These are phyloP conservation scores for Baronia brevicornis DNA, from an alignment of 2,888 invertebrate species.

Conservation along the genomic window DNA sequence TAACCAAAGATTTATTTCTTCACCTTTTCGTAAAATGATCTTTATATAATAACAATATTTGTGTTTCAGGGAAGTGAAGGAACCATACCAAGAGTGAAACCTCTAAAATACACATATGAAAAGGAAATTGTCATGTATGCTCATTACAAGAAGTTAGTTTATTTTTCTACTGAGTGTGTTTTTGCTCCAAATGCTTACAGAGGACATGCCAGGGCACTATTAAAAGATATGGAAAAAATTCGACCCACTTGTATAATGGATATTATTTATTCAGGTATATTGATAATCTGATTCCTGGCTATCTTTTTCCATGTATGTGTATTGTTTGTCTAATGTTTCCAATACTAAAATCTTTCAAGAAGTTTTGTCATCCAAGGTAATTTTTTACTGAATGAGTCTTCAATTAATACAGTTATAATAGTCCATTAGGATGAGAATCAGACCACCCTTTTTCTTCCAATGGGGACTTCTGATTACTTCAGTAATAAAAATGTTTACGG, in stretches of 20 bases:
- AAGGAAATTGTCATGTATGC: constrained; percentile 99
- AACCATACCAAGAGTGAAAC: constrained; percentile 93
- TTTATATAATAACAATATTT: not conserved
- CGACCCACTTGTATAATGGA: constrained; percentile 94
- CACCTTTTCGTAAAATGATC: not conserved
- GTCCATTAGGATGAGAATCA: no score
- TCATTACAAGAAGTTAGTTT: constrained; percentile 94
- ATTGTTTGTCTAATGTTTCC: no score
- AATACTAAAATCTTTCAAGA: no score
- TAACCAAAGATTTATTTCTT: constrained; percentile 1
- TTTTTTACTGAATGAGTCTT: no score
- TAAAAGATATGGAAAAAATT: constrained; percentile 97
- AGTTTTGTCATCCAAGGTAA: no score
- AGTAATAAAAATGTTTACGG: no score
- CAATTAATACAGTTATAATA: no score
- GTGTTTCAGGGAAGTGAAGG: constrained; percentile 82
- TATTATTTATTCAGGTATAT: constrained; percentile 89
- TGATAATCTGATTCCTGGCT: no score
- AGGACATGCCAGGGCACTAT: constrained; percentile 90
- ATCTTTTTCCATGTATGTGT: no score
- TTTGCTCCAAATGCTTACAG: constrained; percentile 99
- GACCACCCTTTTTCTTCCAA: no score
- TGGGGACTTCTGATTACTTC: no score
- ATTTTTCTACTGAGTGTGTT: constrained; percentile 99
- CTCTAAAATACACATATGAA: constrained; percentile 97